Evolutionary conservation across 2,888 invertebrate genomes (phyloP), one percentile per base, ranked within the genome.

Genomic region (Ophonus ardosiacus): DNA sequence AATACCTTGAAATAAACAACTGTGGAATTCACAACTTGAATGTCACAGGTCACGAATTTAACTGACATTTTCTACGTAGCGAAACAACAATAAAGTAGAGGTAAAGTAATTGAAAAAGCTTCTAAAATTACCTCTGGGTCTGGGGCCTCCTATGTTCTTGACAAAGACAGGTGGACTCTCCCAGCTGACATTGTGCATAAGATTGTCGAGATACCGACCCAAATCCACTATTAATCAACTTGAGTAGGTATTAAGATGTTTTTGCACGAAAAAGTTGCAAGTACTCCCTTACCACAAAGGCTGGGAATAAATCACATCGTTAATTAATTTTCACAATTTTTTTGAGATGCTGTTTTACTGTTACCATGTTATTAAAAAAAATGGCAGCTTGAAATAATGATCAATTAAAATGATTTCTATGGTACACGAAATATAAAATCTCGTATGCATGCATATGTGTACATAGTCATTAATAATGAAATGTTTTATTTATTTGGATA

Each of bases 211-310:
- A 15, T 10, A 7, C 24, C 4, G 31, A 15, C 38, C 10, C n/a
- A 38, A 68, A 68, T 68, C 68, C 7, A 68, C 68, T 68, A 68
- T 68, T 68, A 68, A 68, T 68, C 68, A 68, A 68, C 38, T 68
- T 31, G 68, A 68, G 68, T 68, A 40, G 31, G 68, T 68, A 68
- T 68, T 68, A 68, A 68, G 15, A 68, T 63, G 63, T 63, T 63
- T 63, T 63, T 63, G 63, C n/a, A 5, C 13, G 24, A 68, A 38
- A 68, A 68, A 68, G 68, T 38, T 31, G n/a, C 68, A 68, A 68
- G 1, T 31, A 31, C 31, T 31, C 5, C 31, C 31, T 38, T 38
- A 38, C 31, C 68, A 68, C 68, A 68, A 68, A 65, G 38, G 31
- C 0, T 15, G 21, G n/a, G 21, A 65, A 65, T 10, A 65, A 65